A percentile compares a stretch with the other conserved stretches of the same genome.
Conservation (phyloP, 1,140 invertebrate species). For the Drosophila carrolli region DNA sequence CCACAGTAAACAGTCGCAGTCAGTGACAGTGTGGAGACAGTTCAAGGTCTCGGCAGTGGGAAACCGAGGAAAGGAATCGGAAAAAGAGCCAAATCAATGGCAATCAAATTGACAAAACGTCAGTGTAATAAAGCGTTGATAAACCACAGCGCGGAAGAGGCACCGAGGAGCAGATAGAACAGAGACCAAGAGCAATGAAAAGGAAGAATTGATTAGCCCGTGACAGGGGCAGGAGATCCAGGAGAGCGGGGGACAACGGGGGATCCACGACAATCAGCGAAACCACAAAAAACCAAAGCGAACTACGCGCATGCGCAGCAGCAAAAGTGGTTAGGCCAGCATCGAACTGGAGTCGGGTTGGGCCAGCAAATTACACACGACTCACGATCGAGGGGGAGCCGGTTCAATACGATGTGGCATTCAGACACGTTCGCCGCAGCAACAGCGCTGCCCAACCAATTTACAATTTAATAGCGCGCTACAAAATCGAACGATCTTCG, state of each 20-base stretch:
- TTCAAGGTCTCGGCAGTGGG: conserved; percentile 67
- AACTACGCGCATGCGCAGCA: conserved; percentile 36
- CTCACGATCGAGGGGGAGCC: conserved; percentile 51
- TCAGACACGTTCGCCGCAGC: conserved; percentile 76
- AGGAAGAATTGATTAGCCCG: conserved; percentile 69
- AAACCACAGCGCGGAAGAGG: conserved; percentile 61
- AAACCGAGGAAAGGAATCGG: conserved; percentile 32
- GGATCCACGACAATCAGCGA: conserved; percentile 36
- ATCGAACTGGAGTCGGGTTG: conserved; percentile 30
- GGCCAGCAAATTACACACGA: conserved; percentile 74
- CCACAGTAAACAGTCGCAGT: conserved; percentile 44
- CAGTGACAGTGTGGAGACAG: conserved; percentile 49
- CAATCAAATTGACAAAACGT: conserved; percentile 84
- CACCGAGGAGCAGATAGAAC: conserved; percentile 7
- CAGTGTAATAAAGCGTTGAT: conserved; percentile 83
- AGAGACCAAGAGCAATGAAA: conserved; percentile 43
- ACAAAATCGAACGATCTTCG: conserved; percentile 77
- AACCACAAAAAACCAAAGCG: conserved; percentile 58
- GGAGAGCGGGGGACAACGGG: neutral
- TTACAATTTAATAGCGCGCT: conserved; percentile 81
- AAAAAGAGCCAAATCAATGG: conserved; percentile 69
- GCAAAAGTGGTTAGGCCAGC: conserved; percentile 28
- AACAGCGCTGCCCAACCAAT: conserved; percentile 74
- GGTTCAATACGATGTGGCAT: conserved; percentile 59
- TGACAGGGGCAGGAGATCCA: neutral